phyloP scores from a whole-genome alignment of 2,113 vertebrate genomes.

The Talpa occidentalis region DNA sequence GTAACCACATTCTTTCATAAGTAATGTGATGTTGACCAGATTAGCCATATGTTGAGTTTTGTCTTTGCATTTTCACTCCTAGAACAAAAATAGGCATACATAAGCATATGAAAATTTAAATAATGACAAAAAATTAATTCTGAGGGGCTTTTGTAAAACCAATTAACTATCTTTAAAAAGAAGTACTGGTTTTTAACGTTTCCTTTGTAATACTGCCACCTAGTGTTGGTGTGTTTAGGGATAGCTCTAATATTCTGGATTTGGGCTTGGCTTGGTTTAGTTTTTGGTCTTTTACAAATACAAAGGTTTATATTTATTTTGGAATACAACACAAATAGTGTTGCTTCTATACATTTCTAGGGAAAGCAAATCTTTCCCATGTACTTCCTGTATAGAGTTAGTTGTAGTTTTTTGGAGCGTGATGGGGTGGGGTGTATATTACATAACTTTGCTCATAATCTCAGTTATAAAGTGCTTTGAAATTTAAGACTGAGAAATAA shows the following conservation, averaged over 20 bases:
- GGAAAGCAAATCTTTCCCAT: not conserved
- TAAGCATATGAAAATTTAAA: not conserved
- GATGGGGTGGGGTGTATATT: not conserved
- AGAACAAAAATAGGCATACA: not conserved
- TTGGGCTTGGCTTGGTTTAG: not conserved
- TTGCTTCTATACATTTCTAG: conserved; percentile 26
- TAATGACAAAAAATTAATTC: not conserved
- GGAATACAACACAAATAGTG: not conserved
- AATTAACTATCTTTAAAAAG: not conserved
- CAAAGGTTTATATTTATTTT: conserved; percentile 21
- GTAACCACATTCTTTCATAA: conserved; percentile 8
- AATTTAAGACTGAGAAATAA: conserved; percentile 24
- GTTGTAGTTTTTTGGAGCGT: not conserved
- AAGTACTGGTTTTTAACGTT: not conserved
- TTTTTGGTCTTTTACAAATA: conserved; percentile 3
- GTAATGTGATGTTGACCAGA: not conserved
- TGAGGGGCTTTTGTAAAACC: not conserved
- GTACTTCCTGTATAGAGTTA: not conserved
- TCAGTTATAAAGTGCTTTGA: conserved; percentile 21
- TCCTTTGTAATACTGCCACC: conserved; percentile 85
- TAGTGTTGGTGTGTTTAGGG: conserved; percentile 82
- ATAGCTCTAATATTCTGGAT: not conserved
- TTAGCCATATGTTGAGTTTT: conserved; percentile 15
- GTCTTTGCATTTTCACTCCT: not conserved
- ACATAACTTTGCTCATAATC: not conserved